Evolutionary conservation across 2,113 vertebrate genomes (phyloP).

Genomic region (Chroicocephalus ridibundus): DNA sequence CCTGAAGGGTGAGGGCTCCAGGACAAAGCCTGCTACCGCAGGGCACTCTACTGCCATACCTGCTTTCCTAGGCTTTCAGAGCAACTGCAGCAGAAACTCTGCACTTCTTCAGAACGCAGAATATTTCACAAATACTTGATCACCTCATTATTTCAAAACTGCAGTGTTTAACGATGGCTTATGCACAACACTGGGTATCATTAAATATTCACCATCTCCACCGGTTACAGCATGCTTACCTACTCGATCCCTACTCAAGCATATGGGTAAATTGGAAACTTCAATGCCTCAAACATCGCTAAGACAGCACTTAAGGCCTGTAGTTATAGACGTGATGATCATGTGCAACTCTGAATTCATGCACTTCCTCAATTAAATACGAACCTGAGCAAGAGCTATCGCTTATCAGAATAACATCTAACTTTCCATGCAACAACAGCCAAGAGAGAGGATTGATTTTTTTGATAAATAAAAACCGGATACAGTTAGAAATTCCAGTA

Average conservation of each 20-base stretch:
- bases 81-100: neutral
- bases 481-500: neutral
- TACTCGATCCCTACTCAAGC: neutral
- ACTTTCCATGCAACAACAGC: neutral
- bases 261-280: neutral
- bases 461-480: neutral
- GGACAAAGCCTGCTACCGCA: neutral
- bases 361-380: neutral
- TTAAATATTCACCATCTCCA: neutral
- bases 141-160: neutral
- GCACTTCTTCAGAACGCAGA: neutral
- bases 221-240: neutral
- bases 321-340: neutral
- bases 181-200: neutral
- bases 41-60: neutral
- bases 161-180: neutral
- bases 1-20: neutral
- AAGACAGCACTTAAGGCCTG: neutral
- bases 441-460: neutral
- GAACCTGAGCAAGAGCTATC: neutral
- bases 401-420: neutral
- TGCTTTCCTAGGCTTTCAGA: neutral
- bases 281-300: neutral
- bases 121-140: neutral
- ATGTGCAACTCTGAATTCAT: neutral